These are phyloP conservation scores for Hirtodrosophila alboralis DNA, from an alignment of 2,888 invertebrate genomes.

Conservation along the genomic window DNA sequence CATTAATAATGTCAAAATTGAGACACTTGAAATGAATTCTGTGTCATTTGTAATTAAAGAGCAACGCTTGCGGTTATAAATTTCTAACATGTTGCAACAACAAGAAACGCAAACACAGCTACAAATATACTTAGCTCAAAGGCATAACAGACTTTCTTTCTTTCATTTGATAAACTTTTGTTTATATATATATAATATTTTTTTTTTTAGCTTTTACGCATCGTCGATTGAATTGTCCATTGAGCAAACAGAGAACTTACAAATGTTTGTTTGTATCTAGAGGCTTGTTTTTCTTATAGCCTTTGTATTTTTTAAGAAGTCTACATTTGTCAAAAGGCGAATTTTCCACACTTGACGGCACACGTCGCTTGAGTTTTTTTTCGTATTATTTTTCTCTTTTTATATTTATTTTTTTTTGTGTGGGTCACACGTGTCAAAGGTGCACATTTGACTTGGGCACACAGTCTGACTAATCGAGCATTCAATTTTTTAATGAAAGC, in stretches of 20 bases:
- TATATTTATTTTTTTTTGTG: constrained; percentile 26
- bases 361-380: constrained; percentile 48
- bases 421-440: constrained; percentile 78
- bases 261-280: constrained; percentile 56
- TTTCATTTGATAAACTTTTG: constrained; percentile 3
- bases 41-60: constrained; percentile 82
- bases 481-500: constrained; percentile 77
- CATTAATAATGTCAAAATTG: constrained; percentile 83
- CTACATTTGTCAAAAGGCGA: constrained; percentile 76
- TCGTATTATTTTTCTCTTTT: background rate
- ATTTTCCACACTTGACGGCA: constrained; percentile 79
- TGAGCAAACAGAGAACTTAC: constrained; percentile 62
- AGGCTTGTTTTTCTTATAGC: constrained; percentile 32
- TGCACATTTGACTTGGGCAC: constrained; percentile 49
- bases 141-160: constrained; percentile 56
- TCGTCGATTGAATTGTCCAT: constrained; percentile 70
- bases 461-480: constrained; percentile 72
- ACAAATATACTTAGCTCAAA: constrained; percentile 43
- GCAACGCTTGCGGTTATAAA: constrained; percentile 72
- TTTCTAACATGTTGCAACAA: constrained; percentile 57
- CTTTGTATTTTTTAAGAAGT: constrained; percentile 23
- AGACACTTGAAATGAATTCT: constrained; percentile 82
- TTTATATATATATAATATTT: constrained; percentile 4
- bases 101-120: constrained; percentile 13
- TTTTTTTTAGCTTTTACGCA: constrained; percentile 53